Base-by-base conservation (phyloP, 2,888 invertebrate genomes). In the Lysandra coridon region DNA sequence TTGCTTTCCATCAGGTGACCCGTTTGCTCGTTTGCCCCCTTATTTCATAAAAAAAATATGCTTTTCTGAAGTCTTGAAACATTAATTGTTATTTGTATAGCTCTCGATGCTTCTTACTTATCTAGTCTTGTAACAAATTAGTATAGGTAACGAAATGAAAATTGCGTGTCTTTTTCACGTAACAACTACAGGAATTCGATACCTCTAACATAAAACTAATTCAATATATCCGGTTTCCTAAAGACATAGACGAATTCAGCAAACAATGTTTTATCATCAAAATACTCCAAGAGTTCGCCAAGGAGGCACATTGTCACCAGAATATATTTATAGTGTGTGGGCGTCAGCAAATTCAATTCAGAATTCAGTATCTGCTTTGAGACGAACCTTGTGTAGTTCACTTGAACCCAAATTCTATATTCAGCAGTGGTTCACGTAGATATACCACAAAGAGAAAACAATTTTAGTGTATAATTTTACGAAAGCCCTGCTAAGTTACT, bases 361-460 rank as follows among this genome's bases (percentile, higher is more conserved):
- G 69, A 69, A 33, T 69, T 69, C 69, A 33, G 69, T 69, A 69
- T 69, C 69, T 33, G 69, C 69, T 69, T 69, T 69, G 69, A 69
- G 69, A 5, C 33, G 33, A 37, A 69, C 69, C 33, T 37, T 33
- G 69, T 69, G 64, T 64, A 12, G 64, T 64, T 64, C 7, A 30
- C 64, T 64, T 30, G 69, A 69, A 5, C 33, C 69, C 33, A 12
- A 37, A 69, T 69, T 33, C 69, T 69, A 69, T 69, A 69, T 69
- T 69, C 69, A 69, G 14, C 64, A 33, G 14, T 69, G 69, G 33
- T 17, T 69, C 14, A 33, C 33, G 33, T n/a, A n/a, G n/a, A 4
- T 69, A 33, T 69, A 30, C 17, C 33, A 17, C 69, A 69, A 69
- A 69, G 14, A 69, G 69, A 33, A 69, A 69, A 37, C 37, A 69